phyloP scores from a whole-genome alignment of 2,797 vertebrate species.

The Pangasius macronema region DNA sequence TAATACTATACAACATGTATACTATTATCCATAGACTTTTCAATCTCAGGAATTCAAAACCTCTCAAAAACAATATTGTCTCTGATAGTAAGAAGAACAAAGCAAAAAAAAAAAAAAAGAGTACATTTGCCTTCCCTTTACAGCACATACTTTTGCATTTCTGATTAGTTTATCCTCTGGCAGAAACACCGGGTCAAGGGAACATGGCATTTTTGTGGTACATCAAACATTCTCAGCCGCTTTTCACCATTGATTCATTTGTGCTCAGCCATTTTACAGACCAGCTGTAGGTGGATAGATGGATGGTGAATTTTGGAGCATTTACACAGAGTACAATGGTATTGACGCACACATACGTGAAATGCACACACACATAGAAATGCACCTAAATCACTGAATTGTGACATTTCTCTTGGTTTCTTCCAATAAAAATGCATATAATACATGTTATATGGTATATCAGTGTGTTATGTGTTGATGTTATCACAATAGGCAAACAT shows the following conservation, averaged over 20 bases:
- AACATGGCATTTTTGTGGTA: not conserved
- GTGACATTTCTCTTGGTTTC: not conserved
- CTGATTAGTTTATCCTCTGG: conserved; percentile 4
- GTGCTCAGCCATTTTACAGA: not conserved
- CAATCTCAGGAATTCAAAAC: not conserved
- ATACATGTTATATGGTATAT: not conserved
- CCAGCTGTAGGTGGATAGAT: not conserved
- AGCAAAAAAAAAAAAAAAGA: not conserved
- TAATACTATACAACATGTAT: not conserved
- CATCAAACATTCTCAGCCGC: not conserved
- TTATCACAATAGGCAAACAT: not conserved
- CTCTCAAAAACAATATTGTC: not conserved
- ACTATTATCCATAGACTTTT: not conserved
- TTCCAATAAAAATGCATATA: not conserved
- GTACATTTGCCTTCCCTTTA: not conserved
- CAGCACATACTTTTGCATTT: not conserved
- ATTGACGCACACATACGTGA: not conserved
- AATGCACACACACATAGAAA: not conserved
- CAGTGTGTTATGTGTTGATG: not conserved
- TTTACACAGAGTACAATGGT: not conserved
- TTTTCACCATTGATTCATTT: not conserved
- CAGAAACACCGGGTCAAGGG: not conserved
- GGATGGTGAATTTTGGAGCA: not conserved
- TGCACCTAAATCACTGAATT: not conserved
- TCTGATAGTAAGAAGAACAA: not conserved